These are phyloP conservation scores for Cartodere bifasciata DNA, from an alignment of 2,888 invertebrate genomes.

Conservation along the genomic window DNA sequence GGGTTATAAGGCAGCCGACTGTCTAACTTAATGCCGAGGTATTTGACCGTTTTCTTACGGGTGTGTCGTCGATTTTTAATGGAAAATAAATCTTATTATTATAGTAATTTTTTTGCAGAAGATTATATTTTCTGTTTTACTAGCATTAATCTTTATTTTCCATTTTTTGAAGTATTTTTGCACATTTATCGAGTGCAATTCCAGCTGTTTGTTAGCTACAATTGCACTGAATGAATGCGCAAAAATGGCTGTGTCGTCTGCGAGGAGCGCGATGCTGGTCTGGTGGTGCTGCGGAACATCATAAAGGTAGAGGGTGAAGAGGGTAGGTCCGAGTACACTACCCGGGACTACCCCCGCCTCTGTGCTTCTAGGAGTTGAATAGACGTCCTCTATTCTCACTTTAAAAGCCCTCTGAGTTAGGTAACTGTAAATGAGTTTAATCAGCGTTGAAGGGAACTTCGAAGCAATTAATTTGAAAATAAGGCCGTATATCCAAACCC, in stretches of 20 bases:
- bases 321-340: slow-evolving; percentile 10
- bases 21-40: slow-evolving; percentile 7
- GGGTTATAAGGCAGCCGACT: slow-evolving; percentile 2
- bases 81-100: background rate
- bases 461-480: slow-evolving; percentile 20
- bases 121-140: slow-evolving; percentile 6
- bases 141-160: slow-evolving; percentile 5
- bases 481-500: slow-evolving; percentile 23
- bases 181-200: slow-evolving; percentile 4
- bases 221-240: background rate
- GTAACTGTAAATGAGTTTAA: slow-evolving; percentile 18
- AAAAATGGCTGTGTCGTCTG: slow-evolving; percentile 8
- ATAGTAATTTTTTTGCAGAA: slow-evolving; percentile 7
- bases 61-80: background rate
- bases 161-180: slow-evolving; percentile 5
- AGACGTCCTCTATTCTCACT: slow-evolving; percentile 14
- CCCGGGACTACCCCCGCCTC: slow-evolving; percentile 17
- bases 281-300: slow-evolving; percentile 1
- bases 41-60: slow-evolving; percentile 4
- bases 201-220: slow-evolving; percentile 4
- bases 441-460: slow-evolving; percentile 15
- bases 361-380: slow-evolving; percentile 8
- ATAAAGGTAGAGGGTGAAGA: slow-evolving; percentile 4
- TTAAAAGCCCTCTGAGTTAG: slow-evolving; percentile 15
- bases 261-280: slow-evolving; percentile 4